Conservation (phyloP, 2,797 vertebrate genomes). For the Rhinichthys osculus region DNA sequence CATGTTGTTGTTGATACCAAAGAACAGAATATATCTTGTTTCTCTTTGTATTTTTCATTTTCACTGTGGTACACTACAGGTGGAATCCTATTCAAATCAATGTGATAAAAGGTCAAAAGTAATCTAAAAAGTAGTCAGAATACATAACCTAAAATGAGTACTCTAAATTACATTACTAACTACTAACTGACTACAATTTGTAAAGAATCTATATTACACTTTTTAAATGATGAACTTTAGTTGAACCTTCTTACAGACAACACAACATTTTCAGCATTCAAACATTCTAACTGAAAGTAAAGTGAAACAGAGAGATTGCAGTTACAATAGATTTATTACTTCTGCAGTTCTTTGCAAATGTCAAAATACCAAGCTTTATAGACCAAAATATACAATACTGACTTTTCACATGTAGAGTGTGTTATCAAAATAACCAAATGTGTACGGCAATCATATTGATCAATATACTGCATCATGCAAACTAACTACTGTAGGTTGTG, state of each 20-base stretch:
- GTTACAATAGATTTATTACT: slow-evolving; percentile 32
- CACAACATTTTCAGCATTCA: not conserved
- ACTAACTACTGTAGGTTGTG: slow-evolving; percentile 34
- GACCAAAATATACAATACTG: slow-evolving; percentile 37
- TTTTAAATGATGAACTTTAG: not conserved
- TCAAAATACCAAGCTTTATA: slow-evolving; percentile 34
- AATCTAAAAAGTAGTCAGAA: not conserved
- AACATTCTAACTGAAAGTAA: not conserved
- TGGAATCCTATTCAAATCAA: not conserved
- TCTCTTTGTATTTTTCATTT: not conserved
- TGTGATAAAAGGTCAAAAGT: not conserved
- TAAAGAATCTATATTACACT: not conserved
- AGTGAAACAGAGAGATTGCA: not conserved
- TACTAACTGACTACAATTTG: not conserved
- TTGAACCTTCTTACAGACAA: not conserved
- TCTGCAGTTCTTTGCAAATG: slow-evolving; percentile 1
- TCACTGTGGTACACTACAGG: not conserved
- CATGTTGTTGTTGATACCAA: not conserved
- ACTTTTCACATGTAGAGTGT: slow-evolving; percentile 20
- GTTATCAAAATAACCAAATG: slow-evolving; percentile 6
- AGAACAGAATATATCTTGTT: not conserved
- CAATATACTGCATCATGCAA: slow-evolving; percentile 52
- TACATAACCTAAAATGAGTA: not conserved
- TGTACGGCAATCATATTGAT: not conserved
- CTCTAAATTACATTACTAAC: not conserved